A percentile compares a stretch with the other conserved stretches of the same genome.
These are phyloP conservation scores for Ethmia dodecea DNA, from an alignment of 2,888 invertebrate species.

Conservation along the genomic window DNA sequence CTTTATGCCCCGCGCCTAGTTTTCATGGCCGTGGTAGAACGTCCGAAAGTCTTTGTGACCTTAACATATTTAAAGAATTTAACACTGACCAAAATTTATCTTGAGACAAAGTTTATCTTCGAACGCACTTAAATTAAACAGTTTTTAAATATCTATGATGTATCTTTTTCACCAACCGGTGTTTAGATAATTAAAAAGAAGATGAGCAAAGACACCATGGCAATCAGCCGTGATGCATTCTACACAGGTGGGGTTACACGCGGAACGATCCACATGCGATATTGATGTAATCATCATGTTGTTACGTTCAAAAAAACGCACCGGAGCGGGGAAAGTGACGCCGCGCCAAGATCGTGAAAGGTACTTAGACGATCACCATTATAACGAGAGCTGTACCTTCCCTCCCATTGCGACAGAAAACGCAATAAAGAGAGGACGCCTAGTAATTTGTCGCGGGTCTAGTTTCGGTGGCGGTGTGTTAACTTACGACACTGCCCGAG, in stretches of 20 bases:
- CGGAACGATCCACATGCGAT: constrained; percentile 64
- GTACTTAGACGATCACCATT: constrained; percentile 59
- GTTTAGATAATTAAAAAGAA: too few species aligned
- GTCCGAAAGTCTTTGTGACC: too few species aligned
- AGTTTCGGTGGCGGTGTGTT: constrained; percentile 34
- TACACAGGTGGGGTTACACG: constrained; percentile 51
- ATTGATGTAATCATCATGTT: constrained; percentile 68
- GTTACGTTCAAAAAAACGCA: constrained; percentile 73
- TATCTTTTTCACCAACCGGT: too few species aligned
- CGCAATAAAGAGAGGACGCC: constrained; percentile 21
- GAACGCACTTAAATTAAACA: too few species aligned
- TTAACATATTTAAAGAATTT: too few species aligned
- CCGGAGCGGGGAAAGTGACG: constrained; percentile 73
- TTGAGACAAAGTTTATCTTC: too few species aligned
- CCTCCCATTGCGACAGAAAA: constrained; percentile 34
- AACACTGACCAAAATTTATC: too few species aligned
- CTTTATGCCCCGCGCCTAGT: too few species aligned
- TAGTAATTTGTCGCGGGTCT: constrained; percentile 49
- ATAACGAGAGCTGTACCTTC: constrained; percentile 39
- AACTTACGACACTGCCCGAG: constrained; percentile 66
- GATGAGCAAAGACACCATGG: too few species aligned
- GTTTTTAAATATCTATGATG: too few species aligned
- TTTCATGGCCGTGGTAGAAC: too few species aligned
- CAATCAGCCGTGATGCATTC: too few species aligned
- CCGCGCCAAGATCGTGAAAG: constrained; percentile 70